These are phyloP conservation scores for Cyanocitta stelleri DNA, from an alignment of 2,113 vertebrate species.

Conservation along the genomic window DNA sequence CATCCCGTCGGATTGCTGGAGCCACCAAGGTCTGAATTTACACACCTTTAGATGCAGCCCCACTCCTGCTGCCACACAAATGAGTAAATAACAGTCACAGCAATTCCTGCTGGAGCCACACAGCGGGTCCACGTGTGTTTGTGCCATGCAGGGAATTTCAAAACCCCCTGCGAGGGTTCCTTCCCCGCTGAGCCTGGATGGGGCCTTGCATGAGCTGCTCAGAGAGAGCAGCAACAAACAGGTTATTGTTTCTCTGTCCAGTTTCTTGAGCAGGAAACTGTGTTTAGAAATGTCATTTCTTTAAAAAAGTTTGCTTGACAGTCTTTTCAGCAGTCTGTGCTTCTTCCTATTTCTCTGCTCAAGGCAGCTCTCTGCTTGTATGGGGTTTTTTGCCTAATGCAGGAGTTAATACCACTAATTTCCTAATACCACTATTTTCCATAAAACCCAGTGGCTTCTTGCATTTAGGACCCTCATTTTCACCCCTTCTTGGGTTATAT, in stretches of 20 bases:
- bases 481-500: not conserved
- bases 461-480: not conserved
- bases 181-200: not conserved
- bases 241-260: slow-evolving; percentile 18
- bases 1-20: not conserved
- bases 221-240: not conserved
- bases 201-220: accelerated
- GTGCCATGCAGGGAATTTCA: not conserved
- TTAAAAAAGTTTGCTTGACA: not conserved
- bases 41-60: not conserved
- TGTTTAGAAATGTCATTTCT: not conserved
- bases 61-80: not conserved
- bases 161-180: not conserved
- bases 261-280: slow-evolving; percentile 14
- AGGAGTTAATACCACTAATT: not conserved
- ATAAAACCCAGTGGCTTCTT: not conserved
- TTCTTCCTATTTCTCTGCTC: not conserved
- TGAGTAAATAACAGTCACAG: not conserved
- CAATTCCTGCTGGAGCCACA: not conserved
- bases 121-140: not conserved
- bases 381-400: not conserved
- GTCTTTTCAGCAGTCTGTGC: not conserved
- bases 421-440: not conserved
- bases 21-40: not conserved
- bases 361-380: not conserved